Conservation (phyloP, 2,113 vertebrate species). For the Pogona vitticeps region DNA sequence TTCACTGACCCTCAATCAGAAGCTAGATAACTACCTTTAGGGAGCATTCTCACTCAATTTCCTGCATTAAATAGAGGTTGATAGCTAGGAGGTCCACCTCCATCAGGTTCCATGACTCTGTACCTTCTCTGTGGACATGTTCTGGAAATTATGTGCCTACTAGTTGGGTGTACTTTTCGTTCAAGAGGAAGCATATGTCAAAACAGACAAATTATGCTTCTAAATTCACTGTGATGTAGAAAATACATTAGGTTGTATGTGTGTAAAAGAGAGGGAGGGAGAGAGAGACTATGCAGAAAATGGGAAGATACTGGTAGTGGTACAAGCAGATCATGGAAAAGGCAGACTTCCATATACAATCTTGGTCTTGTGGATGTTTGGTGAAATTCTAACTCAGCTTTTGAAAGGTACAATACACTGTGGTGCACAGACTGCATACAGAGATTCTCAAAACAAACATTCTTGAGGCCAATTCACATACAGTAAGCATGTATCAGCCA, state of each 20-base stretch:
- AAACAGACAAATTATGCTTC: neutral
- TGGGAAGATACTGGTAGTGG: neutral
- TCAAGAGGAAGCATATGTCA: neutral
- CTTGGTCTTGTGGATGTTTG: neutral
- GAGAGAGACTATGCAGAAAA: neutral
- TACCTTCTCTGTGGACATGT: neutral
- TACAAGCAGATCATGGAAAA: neutral
- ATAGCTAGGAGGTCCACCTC: neutral
- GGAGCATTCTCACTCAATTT: neutral
- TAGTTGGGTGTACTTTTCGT: neutral
- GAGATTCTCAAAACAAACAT: neutral
- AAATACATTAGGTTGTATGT: no score
- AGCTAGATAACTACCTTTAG: neutral
- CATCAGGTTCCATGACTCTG: neutral
- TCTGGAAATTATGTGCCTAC: neutral
- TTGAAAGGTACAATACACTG: neutral
- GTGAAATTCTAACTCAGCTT: neutral
- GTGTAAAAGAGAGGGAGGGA: no score
- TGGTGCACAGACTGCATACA: neutral
- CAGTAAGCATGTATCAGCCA: conserved; percentile 4
- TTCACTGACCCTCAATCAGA: neutral
- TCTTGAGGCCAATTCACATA: neutral
- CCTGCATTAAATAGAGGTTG: neutral
- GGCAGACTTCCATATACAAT: neutral
- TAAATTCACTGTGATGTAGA: neutral